Evolutionary conservation across 2,888 invertebrate genomes (phyloP), one percentile per base, ranked within the genome.

Genomic region (Heliconius erato): DNA sequence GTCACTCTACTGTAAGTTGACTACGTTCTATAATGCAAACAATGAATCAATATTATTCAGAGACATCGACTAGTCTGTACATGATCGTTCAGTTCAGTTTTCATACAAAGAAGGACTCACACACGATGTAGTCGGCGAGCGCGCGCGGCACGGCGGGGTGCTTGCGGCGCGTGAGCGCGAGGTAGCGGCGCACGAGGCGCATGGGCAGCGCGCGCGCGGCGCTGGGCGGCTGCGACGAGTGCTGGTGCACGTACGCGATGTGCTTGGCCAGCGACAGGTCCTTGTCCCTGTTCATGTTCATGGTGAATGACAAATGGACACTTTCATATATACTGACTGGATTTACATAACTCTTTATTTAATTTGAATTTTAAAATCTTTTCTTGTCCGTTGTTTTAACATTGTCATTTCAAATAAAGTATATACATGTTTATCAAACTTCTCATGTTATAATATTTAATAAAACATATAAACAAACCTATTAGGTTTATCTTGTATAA

Each of bases 161-260:
- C 93, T 98, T 99, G 88, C 97, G 97, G 92, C 98, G 98, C 92
- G 99, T 99, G 85, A 99, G 96, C 77, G 98, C 97, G 81, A 99
- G 98, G 94, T 99, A 99, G 74, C 98, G 97, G 23, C 99, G 97
- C 97, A 99, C 98, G 0, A 99, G 97, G 80, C 97, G 97, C 99
- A 99, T 99, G 89, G 98, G 97, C 81, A 99, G 95, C 11, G 98
- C 97, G 87, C 97, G 96, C 80, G 97, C 96, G n/a, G 96, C 94
- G 74, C 97, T 96, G 3, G 98, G 98, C 19, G 99, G 99, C 93
- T 99, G 99, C 81, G 97, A 96, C 87, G 97, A 97, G 94, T 99
- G 98, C 90, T 98, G 98, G 94, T 99, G 99, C 65, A 99, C 99
- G 92, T 99, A 99, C 0, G 99, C 98, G 83, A 99, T 99, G 94